A percentile compares a stretch with the other conserved stretches of the same genome.
Evolutionary conservation across 2,888 invertebrate species (phyloP).

Genomic region (Pandemis corylana): DNA sequence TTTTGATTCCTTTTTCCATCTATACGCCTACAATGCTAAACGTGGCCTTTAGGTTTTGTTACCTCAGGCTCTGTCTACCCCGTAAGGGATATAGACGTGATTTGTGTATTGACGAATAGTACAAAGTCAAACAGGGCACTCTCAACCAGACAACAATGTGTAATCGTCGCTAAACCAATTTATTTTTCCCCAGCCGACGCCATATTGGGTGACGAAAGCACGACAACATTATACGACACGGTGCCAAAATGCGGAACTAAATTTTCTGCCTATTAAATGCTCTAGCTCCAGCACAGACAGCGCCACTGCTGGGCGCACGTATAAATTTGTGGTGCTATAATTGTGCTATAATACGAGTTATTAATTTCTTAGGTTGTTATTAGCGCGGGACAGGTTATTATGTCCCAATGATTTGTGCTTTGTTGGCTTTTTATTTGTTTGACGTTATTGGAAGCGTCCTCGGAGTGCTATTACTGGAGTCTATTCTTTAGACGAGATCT

Average conservation of each 20-base stretch:
- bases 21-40: too few relatives aligned
- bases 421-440: conserved; percentile 23
- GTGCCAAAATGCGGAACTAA: conserved; percentile 12
- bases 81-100: too few relatives aligned
- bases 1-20: too few relatives aligned
- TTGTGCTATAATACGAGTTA: conserved; percentile 22
- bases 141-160: conserved; percentile 8
- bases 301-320: neutral
- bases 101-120: neutral
- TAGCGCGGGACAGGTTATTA: conserved; percentile 43
- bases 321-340: conserved; percentile 14
- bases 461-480: neutral
- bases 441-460: conserved; percentile 19
- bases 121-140: neutral
- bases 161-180: conserved; percentile 33
- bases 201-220: conserved; percentile 25
- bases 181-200: conserved; percentile 18
- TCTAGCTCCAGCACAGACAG: neutral
- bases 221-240: conserved; percentile 12
- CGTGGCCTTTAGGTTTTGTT: too few relatives aligned
- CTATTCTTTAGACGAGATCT: neutral
- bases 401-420: conserved; percentile 41
- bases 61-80: too few relatives aligned
- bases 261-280: neutral
- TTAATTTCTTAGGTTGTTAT: conserved; percentile 45